Evolutionary conservation across 2,797 vertebrate species (phyloP).

Genomic region (Echiichthys vipera): DNA sequence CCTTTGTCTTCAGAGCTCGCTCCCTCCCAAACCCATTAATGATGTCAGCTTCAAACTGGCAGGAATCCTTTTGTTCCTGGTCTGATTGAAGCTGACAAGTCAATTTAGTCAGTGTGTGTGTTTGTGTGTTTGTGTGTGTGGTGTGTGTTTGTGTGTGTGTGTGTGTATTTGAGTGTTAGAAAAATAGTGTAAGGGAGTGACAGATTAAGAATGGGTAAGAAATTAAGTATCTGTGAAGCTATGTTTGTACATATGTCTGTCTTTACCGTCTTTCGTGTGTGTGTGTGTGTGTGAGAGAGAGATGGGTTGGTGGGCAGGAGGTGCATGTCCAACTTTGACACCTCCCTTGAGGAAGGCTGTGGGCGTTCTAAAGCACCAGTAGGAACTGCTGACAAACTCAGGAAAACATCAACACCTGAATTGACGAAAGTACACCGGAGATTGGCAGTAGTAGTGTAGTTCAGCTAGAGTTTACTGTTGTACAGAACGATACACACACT

Average conservation of each 20-base stretch:
- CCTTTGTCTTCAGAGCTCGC: conserved; percentile 78
- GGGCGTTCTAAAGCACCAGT: conserved; percentile 54
- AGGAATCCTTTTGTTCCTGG: conserved; percentile 81
- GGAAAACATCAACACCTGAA: conserved; percentile 68
- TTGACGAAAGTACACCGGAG: conserved; percentile 52
- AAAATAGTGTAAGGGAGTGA: conserved; percentile 40
- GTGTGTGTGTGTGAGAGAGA: not conserved
- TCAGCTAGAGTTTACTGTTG: conserved; percentile 75
- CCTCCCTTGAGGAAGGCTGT: conserved; percentile 62
- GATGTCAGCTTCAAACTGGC: conserved; percentile 82
- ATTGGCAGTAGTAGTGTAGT: conserved; percentile 67
- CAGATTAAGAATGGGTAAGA: conserved; percentile 62
- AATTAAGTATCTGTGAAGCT: conserved; percentile 27
- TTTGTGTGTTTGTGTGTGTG: conserved; percentile 58
- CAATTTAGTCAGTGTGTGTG: conserved; percentile 77
- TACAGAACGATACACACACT: conserved; percentile 1
- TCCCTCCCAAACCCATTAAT: conserved; percentile 78
- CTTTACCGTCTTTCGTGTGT: conserved; percentile 28
- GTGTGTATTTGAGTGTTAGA: conserved; percentile 40
- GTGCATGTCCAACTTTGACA: conserved; percentile 66
- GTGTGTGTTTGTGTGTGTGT: conserved; percentile 22
- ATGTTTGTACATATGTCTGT: conserved; percentile 44
- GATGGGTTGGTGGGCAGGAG: not conserved
- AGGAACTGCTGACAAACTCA: conserved; percentile 72
- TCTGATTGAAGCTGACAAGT: conserved; percentile 85